phyloP scores from a whole-genome alignment of 2,113 vertebrate genomes.

The Pluvialis apricaria region DNA sequence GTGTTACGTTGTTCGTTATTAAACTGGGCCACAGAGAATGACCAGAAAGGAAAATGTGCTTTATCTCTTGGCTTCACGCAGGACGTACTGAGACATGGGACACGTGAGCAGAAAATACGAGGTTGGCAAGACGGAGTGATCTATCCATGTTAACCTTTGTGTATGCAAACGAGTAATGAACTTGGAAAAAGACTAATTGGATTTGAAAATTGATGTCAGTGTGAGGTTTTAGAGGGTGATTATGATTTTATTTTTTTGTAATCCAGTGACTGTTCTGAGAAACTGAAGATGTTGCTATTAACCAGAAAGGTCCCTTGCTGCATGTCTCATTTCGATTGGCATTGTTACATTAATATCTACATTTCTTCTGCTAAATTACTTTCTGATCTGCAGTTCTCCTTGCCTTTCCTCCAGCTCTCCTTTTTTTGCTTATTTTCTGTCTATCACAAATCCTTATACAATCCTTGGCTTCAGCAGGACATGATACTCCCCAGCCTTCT shows the following conservation, averaged over 20 bases:
- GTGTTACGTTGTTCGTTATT: not conserved
- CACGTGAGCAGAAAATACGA: not conserved
- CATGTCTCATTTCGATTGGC: not conserved
- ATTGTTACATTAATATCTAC: not conserved
- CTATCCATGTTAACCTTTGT: not conserved
- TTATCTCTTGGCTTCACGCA: not conserved
- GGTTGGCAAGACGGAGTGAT: not conserved
- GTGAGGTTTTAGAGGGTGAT: not conserved
- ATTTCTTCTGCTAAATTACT: not conserved
- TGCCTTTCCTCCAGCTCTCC: not conserved
- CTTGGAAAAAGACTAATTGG: not conserved
- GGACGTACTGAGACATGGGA: not conserved
- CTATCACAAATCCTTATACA: not conserved
- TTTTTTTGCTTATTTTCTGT: not conserved
- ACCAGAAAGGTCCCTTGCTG: not conserved
- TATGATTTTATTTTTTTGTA: not conserved
- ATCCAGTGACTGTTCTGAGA: not conserved
- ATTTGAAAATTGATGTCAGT: not conserved
- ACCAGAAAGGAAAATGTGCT: not conserved
- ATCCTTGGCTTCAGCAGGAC: not conserved
- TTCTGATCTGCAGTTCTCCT: not conserved
- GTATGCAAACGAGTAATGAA: not conserved
- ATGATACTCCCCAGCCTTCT: not conserved
- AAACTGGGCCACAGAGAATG: not conserved
- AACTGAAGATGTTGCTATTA: not conserved